Conservation (phyloP, 2,888 invertebrate species). For the Limnephilus auricula region DNA sequence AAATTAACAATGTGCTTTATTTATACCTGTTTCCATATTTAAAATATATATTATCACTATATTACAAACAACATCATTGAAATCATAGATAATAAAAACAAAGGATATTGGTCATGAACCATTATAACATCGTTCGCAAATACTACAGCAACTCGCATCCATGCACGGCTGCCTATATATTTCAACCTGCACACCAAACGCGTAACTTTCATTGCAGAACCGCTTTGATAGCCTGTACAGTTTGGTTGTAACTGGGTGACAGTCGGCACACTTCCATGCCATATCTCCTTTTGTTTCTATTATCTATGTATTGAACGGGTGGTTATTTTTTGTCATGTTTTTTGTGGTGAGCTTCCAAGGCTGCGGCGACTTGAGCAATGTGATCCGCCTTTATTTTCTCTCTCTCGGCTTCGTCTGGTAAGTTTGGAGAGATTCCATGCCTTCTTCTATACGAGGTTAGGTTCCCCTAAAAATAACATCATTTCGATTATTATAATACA, state of each 20-base stretch:
- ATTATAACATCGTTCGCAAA: too few relatives aligned
- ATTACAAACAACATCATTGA: neutral
- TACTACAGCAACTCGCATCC: too few relatives aligned
- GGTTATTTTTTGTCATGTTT: neutral
- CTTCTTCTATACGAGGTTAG: slow-evolving; percentile 79
- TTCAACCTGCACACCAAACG: too few relatives aligned
- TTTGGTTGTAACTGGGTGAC: too few relatives aligned
- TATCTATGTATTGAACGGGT: neutral
- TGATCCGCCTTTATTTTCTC: slow-evolving; percentile 80
- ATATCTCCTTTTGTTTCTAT: neutral
- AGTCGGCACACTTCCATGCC: too few relatives aligned
- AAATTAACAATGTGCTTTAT: neutral
- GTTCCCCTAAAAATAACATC: slow-evolving; percentile 69
- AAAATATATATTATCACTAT: neutral
- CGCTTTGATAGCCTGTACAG: too few relatives aligned
- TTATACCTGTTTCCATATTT: slow-evolving; percentile 67
- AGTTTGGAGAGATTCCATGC: slow-evolving; percentile 81
- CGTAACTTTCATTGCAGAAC: too few relatives aligned
- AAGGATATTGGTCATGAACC: too few relatives aligned
- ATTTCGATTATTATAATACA: neutral
- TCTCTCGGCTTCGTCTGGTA: slow-evolving; percentile 86
- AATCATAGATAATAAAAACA: too few relatives aligned
- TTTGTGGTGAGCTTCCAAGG: neutral
- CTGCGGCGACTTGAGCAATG: neutral
- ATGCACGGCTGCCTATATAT: too few relatives aligned